Conservation (phyloP, 92 coral and sea anemone genomes). For the Parazoanthus swiftii region DNA sequence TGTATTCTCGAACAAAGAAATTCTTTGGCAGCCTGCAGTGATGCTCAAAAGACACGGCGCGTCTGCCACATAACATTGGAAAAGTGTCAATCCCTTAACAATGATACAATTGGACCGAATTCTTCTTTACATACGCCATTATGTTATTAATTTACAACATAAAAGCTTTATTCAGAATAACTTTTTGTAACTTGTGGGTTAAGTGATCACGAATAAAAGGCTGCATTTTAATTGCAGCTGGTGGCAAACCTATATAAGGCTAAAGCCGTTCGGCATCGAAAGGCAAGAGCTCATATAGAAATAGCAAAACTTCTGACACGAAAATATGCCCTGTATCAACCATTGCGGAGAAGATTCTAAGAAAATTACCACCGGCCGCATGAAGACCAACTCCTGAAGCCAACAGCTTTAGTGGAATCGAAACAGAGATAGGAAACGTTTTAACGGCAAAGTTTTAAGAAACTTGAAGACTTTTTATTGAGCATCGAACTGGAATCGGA, state of each 20-base stretch:
- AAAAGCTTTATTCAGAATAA: not conserved
- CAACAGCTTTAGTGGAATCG: not conserved
- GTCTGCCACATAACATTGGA: not conserved
- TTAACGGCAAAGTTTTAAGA: not conserved
- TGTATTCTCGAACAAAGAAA: not conserved
- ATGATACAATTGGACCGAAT: not conserved
- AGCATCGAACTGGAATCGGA: not conserved
- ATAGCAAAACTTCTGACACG: not conserved
- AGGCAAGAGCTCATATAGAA: not conserved
- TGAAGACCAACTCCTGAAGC: not conserved
- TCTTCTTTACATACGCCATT: not conserved
- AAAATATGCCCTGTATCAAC: not conserved
- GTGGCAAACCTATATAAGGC: not conserved
- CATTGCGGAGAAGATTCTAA: not conserved
- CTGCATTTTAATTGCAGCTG: constrained; percentile 6
- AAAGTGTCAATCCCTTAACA: not conserved
- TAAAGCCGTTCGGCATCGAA: not conserved
- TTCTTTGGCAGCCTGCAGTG: not conserved
- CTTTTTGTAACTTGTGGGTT: not conserved
- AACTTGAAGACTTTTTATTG: not conserved
- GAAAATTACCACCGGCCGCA: not conserved
- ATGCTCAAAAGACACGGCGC: not conserved
- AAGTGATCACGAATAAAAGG: constrained; percentile 14
- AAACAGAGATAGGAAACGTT: no score
- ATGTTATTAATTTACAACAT: not conserved